phyloP scores from a whole-genome alignment of 2,888 invertebrate species.

The Chaitophorus viminalis region DNA sequence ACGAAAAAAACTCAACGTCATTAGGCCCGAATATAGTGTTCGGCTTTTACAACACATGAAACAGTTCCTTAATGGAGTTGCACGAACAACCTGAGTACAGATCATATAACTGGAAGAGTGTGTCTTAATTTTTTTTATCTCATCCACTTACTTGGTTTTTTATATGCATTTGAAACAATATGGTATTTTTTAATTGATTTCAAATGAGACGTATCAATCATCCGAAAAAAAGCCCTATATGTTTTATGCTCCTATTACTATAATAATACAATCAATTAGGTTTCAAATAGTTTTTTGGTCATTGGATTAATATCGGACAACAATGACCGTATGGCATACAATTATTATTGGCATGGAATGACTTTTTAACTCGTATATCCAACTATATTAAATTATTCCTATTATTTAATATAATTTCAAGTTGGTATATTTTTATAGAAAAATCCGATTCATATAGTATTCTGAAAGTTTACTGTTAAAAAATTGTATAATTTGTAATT shows the following conservation, averaged over 20 bases:
- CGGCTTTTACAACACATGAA: constrained; percentile 5
- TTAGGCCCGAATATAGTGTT: constrained; percentile 36
- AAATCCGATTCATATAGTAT: neutral
- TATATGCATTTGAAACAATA: constrained; percentile 26
- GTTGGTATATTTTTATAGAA: neutral
- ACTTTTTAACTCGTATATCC: neutral
- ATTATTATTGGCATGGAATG: neutral
- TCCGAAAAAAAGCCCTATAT: neutral
- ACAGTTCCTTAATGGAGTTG: constrained; percentile 48
- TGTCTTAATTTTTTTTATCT: constrained; percentile 9
- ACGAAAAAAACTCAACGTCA: constrained; percentile 50
- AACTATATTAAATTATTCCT: neutral
- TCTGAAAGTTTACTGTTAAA: neutral
- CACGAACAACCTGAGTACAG: constrained; percentile 8
- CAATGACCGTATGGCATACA: neutral
- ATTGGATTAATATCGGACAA: neutral
- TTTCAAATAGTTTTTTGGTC: neutral
- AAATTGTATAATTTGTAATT: neutral
- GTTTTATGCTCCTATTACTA: neutral
- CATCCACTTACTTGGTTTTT: neutral
- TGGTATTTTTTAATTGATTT: constrained; percentile 39
- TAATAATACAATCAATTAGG: neutral
- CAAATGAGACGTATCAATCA: constrained; percentile 24
- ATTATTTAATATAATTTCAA: neutral
- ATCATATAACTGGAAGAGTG: constrained; percentile 14